Evolutionary conservation across 2,113 vertebrate species (phyloP), one percentile per base, ranked within the genome.

Genomic region (Albula glossodonta): DNA sequence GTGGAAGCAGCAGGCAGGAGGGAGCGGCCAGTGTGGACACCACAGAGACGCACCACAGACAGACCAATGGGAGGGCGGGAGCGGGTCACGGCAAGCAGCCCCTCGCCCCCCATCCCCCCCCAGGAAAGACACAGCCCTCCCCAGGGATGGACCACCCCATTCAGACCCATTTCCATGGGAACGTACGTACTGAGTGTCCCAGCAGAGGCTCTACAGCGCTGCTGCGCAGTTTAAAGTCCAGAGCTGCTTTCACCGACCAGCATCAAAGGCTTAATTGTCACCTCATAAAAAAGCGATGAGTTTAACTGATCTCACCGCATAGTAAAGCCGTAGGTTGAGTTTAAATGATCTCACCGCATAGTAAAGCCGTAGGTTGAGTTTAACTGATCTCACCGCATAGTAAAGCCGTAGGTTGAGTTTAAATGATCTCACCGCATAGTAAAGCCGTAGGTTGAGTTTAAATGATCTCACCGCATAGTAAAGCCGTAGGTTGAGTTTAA

Each of bases 141-240:
- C 88, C 95, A 84, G 77, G 91, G 57, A 82, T 94, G 80, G 94
- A 96, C 83, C 96, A 96, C 87, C 93, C 94, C 0, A 49, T 93
- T 85, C 88, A 93, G 57, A 93, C 94, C 57, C 96, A 97, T 83
- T 91, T 94, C 56, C 96, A 97, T 83, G 91, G 95, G 0, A 94
- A 96, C 11, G 96, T 97, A 92, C 96, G 96, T 89, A 66, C 22
- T 53, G 49, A 80, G 31, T 48, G 17, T 25, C 41, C 66, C 15
- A 19, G n/a, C 70, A 10, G 12, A 10, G 0, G 78, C 52, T 6
- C 3, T 25, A 41, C 63, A 56, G 25, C 31, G 41, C 49, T 10
- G 49, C 60, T 63, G 51, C 6, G 53, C 13, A 4, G 83, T 81
- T 66, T 86, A 91, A 89, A 88, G 88, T 88, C 7, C 82, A 57